Evolutionary conservation across 2,113 vertebrate species (phyloP), one percentile per base, ranked within the genome.

Genomic region (Leptobrachium leishanense): DNA sequence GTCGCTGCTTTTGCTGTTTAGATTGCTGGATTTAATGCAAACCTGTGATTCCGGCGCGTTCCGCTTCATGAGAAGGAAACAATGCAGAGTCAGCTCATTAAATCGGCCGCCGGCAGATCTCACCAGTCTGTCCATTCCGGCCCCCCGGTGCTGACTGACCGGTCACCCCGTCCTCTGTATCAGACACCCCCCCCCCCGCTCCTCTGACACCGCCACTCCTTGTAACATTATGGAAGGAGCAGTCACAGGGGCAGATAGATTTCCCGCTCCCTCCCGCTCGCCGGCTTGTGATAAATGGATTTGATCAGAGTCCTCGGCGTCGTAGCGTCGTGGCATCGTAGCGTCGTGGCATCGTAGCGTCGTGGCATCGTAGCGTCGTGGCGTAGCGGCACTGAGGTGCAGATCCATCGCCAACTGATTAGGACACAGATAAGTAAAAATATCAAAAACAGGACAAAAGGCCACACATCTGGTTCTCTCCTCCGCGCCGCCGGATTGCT

Each of bases 261-360:
- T 67, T 73, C 50, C 11, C 41, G 12, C 15, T 39, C 64, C 64
- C 59, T 72, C 13, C 12, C 73, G 77, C 70, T 59, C 59, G 46
- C 13, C 46, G 63, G 44, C 7, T 67, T 73, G 65, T 79, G 77
- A 73, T 79, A 73, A 79, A 73, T 73, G 62, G 57, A 69, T 73
- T 72, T 79, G 59, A 79, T 79, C 42, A 15, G 31, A 1, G 20
- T 50, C 62, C 31, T 39, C 44, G 74, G 50, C 7, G n/a, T 8
- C 5, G 64, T 41, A 72, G 55, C 44, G 42, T n/a, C n/a, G n/a
- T n/a, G n/a, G n/a, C n/a, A 46, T 46, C 44, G 11, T 41, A 11
- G n/a, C n/a, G n/a, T n/a, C n/a, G n/a, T n/a, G n/a, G n/a, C n/a
- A n/a, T n/a, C n/a, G n/a, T n/a, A n/a, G n/a, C n/a, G n/a, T n/a